A percentile compares a stretch with the other conserved stretches of the same genome.
Conservation (phyloP, 2,888 invertebrate species). For the Beris chalybata region DNA sequence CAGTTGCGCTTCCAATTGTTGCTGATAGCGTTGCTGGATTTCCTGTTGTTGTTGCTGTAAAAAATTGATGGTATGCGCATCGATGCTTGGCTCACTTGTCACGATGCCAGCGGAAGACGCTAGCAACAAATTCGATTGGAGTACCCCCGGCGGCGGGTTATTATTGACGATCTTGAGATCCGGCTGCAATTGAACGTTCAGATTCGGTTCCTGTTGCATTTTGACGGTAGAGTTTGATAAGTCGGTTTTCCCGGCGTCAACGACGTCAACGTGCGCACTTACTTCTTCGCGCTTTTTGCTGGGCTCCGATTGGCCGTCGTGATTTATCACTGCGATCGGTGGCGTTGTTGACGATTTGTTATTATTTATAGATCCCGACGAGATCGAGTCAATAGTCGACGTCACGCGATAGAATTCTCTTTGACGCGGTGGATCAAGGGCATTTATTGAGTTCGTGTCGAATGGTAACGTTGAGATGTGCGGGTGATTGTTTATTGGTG, state of each 20-base stretch:
- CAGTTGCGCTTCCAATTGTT: conserved; percentile 38
- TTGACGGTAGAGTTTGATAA: conserved; percentile 34
- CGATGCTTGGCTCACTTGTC: conserved; percentile 42
- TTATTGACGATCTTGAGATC: conserved; percentile 51
- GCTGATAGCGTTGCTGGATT: conserved; percentile 54
- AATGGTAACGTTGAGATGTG: conserved; percentile 35
- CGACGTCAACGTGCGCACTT: conserved; percentile 11
- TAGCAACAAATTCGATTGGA: conserved; percentile 41
- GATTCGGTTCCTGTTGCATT: conserved; percentile 56
- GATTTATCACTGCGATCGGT: conserved; percentile 17
- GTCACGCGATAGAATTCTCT: conserved; percentile 31
- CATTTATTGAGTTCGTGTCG: conserved; percentile 36
- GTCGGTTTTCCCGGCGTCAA: not conserved
- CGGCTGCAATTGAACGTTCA: conserved; percentile 56
- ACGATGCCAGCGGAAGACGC: conserved; percentile 42
- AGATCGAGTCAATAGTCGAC: conserved; percentile 30
- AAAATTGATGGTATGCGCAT: conserved; percentile 46
- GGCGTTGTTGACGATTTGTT: conserved; percentile 44
- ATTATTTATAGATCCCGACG: conserved; percentile 40
- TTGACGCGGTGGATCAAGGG: conserved; percentile 36
- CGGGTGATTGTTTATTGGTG: conserved; percentile 41
- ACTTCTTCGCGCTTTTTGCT: not conserved
- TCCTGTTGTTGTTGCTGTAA: conserved; percentile 54
- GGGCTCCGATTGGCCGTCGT: too few species aligned
- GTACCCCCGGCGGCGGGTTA: conserved; percentile 48